Percentiles rank a stretch among this genome's conserved stretches.
These are phyloP conservation scores for Pteropus alecto DNA, from an alignment of 2,113 vertebrate species.

Conservation along the genomic window DNA sequence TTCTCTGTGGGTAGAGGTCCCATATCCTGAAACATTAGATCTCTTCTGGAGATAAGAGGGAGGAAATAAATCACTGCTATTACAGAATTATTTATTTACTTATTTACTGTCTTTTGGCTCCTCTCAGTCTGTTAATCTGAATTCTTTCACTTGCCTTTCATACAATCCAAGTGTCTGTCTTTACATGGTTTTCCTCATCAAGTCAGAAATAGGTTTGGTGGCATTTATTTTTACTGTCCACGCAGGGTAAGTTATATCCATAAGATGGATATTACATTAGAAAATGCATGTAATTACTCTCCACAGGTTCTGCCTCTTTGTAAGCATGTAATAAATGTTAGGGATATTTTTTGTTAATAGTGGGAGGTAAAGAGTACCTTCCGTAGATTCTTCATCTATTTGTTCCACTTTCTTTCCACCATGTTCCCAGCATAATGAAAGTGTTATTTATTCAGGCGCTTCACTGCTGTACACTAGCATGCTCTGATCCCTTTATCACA, in stretches of 20 bases:
- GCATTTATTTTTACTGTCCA: not conserved
- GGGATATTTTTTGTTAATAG: not conserved
- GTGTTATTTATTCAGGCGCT: not conserved
- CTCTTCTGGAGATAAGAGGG: not conserved
- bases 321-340: not conserved
- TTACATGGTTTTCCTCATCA: not conserved
- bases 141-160: not conserved
- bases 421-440: not conserved
- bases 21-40: not conserved
- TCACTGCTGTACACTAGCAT: not conserved
- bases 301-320: not conserved
- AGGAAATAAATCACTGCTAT: not conserved
- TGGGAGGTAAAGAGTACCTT: not conserved
- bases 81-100: not conserved
- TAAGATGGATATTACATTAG: not conserved
- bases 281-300: not conserved
- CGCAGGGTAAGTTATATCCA: rapidly evolving
- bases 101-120: not conserved
- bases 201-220: not conserved
- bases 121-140: not conserved
- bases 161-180: not conserved
- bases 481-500: not conserved
- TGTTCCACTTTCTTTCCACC: not conserved
- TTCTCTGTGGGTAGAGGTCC: rapidly evolving
- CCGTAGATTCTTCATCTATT: not conserved